These are phyloP conservation scores for Eupelmus urozonus DNA, from an alignment of 2,888 invertebrate genomes.

Conservation along the genomic window DNA sequence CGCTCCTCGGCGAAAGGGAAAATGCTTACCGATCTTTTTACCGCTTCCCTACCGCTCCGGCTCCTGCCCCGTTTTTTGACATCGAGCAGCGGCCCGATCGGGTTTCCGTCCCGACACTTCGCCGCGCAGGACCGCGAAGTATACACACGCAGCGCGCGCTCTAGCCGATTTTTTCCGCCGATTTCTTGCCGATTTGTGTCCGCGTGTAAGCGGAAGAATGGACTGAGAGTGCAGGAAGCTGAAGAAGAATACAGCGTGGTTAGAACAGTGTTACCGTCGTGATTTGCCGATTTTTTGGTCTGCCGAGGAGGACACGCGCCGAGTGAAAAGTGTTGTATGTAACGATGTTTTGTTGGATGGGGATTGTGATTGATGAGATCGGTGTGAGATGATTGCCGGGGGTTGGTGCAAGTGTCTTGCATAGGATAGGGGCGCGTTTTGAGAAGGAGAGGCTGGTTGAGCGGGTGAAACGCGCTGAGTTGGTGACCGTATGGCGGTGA, in stretches of 20 bases:
- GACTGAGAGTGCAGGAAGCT: neutral
- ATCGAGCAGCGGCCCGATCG: conserved; percentile 43
- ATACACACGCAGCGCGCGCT: conserved; percentile 60
- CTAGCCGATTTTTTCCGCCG: conserved; percentile 36
- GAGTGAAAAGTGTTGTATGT: conserved; percentile 23
- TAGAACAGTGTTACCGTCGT: neutral
- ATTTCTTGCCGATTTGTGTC: neutral
- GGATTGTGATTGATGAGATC: neutral
- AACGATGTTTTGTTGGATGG: conserved; percentile 8
- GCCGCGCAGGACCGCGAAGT: conserved; percentile 62
- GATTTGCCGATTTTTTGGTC: neutral
- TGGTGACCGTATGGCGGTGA: too few relatives aligned
- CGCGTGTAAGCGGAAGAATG: neutral
- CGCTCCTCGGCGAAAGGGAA: conserved; percentile 74
- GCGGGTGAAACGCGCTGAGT: too few relatives aligned
- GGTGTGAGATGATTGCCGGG: too few relatives aligned
- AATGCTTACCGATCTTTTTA: conserved; percentile 66
- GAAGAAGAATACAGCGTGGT: neutral
- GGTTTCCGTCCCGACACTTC: conserved; percentile 66
- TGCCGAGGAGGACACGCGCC: neutral
- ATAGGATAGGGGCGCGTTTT: too few relatives aligned
- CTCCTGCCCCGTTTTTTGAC: conserved; percentile 71
- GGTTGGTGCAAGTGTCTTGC: too few relatives aligned
- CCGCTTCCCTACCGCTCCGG: neutral
- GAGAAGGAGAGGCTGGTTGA: too few relatives aligned